Evolutionary conservation across 1,140 invertebrate species (phyloP), one percentile per base, ranked within the genome.

Genomic region (Liolophura sinensis): DNA sequence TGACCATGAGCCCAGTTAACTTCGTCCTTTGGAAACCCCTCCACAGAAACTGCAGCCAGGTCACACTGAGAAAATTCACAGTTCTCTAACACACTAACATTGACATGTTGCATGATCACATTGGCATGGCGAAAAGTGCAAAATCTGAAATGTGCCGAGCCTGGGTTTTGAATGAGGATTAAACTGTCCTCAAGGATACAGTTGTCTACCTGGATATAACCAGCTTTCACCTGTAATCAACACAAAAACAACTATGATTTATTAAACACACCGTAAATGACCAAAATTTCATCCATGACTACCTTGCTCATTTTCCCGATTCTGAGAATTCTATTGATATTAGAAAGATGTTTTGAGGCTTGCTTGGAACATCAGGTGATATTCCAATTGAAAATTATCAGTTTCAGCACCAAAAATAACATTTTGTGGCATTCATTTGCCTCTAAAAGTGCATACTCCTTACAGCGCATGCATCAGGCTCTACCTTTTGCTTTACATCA

Each of bases 1-100:
- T 71, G 64, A 40, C 69, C 58, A 64, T 75, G 76, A 1, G 77
- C 72, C 79, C 79, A 81, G 59, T 78, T 79, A 60, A 66, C 75
- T 20, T 78, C 73, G 1, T 79, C 78, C 40, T 78, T 78, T 4
- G 74, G 73, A 64, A 75, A 73, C 0, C 79, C 79, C 64, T 81
- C 79, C 12, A 79, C 68, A 1, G 77, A 75, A 14, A 81, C 70
- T 47, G 73, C 76, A 25, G 79, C 77, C 5, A 73, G 71, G 54
- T 77, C 73, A 24, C 75, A 79, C 55, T 80, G 75, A 5, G 77
- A 78, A 61, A 81, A 81, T 57, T 80, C 77, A 72, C 79, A 81
- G 65, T 81, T 80, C 58, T 78, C 74, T 60, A 81, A 77, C 47
- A 80, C 68, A 62, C 72, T 76, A 16, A 72, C 71, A 56, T 74